Conservation (phyloP, 2,113 vertebrate species). For the Nestor notabilis region DNA sequence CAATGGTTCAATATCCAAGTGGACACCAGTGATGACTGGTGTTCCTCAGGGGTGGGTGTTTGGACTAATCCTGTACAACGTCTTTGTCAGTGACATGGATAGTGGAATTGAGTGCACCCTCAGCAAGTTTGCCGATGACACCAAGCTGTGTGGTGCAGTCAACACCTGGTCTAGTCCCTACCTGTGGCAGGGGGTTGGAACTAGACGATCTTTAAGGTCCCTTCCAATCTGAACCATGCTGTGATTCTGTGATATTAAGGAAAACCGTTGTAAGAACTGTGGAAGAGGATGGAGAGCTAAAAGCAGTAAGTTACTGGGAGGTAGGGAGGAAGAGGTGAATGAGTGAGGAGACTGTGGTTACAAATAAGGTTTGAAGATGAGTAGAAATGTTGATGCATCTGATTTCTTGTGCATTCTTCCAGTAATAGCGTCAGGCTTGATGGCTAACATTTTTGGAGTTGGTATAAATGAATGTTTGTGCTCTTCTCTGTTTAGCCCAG, state of each 20-base stretch:
- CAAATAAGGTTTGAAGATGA: neutral
- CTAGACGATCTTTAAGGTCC: neutral
- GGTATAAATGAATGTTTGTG: fast-evolving
- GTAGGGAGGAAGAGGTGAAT: neutral
- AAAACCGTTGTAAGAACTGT: neutral
- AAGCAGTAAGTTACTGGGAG: neutral
- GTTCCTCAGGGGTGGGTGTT: neutral
- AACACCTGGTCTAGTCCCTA: neutral
- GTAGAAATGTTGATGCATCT: neutral
- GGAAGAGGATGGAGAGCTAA: neutral
- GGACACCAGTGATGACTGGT: neutral
- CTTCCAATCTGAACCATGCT: neutral
- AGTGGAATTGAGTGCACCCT: neutral
- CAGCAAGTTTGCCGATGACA: neutral
- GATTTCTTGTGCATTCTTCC: neutral
- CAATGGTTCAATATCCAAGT: neutral
- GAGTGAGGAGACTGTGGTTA: neutral
- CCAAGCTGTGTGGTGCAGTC: neutral
- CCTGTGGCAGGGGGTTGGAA: neutral
- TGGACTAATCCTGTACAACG: neutral
- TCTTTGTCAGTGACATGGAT: neutral
- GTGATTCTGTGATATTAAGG: neutral
- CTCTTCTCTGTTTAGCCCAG: neutral
- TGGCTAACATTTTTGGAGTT: neutral
- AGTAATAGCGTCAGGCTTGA: neutral